A percentile compares a stretch with the other conserved stretches of the same genome.
These are phyloP conservation scores for Drosophila prolongata DNA, from an alignment of 2,888 invertebrate species.

Conservation along the genomic window DNA sequence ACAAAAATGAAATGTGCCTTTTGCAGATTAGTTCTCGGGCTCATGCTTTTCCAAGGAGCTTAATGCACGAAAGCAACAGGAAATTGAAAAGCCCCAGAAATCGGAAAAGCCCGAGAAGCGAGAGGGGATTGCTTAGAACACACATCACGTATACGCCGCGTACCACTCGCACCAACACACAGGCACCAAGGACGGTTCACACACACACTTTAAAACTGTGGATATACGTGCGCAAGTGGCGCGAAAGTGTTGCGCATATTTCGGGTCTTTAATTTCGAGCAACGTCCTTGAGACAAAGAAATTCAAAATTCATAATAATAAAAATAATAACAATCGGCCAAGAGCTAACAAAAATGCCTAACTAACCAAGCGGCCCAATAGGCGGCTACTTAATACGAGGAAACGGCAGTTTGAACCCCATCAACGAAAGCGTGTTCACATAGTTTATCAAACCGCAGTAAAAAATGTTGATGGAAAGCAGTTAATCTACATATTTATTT, in stretches of 20 bases:
- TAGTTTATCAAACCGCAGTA: background rate
- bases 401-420: background rate
- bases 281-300: constrained; percentile 67
- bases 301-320: constrained; percentile 73
- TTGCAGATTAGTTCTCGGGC: constrained; percentile 52
- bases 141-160: constrained; percentile 72
- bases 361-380: constrained; percentile 10
- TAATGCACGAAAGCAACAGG: constrained; percentile 56
- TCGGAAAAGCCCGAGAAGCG: constrained; percentile 31
- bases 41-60: constrained; percentile 50
- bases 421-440: constrained; percentile 5
- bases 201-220: constrained; percentile 13
- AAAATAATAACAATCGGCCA: constrained; percentile 36
- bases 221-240: constrained; percentile 40
- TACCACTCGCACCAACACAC: constrained; percentile 17
- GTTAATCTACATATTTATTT: no score
- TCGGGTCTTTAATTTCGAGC: constrained; percentile 67
- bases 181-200: constrained; percentile 7
- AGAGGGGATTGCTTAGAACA: constrained; percentile 55
- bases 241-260: constrained; percentile 71
- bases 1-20: constrained; percentile 38
- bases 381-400: constrained; percentile 21
- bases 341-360: background rate
- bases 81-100: constrained; percentile 72
- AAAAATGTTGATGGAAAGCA: no score